phyloP scores from a whole-genome alignment of 2,113 vertebrate genomes.

The Arothron firmamentum region DNA sequence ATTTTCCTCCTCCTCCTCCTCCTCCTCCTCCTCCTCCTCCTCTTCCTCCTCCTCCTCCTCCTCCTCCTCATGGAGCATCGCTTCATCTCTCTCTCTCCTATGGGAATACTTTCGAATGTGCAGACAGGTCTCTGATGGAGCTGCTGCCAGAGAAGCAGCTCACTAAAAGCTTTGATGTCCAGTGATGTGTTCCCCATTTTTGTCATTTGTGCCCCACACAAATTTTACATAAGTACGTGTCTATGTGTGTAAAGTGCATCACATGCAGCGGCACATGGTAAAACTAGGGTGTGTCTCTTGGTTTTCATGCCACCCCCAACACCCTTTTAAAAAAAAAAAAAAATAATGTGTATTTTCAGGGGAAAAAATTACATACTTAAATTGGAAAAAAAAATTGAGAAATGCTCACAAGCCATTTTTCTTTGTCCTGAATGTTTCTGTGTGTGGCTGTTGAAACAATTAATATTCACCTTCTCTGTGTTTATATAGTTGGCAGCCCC shows the following conservation, averaged over 20 bases:
- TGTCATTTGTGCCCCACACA: constrained; percentile 26
- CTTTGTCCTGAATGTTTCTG: constrained; percentile 14
- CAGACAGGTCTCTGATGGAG: constrained; percentile 58
- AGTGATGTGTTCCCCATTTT: constrained; percentile 39
- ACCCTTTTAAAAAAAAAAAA: too few species aligned
- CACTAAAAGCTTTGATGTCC: constrained; percentile 60
- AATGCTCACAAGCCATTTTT: not conserved
- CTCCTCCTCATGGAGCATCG: constrained; percentile 40
- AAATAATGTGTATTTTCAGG: not conserved
- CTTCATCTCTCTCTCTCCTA: constrained; percentile 55
- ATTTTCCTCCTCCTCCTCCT: constrained; percentile 36
- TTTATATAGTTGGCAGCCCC: constrained; percentile 39
- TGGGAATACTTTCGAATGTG: constrained; percentile 61
- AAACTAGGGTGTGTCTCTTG: constrained; percentile 34
- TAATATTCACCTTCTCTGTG: constrained; percentile 31
- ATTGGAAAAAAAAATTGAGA: not conserved
- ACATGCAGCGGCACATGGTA: not conserved
- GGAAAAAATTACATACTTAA: not conserved
- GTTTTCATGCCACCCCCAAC: not conserved
- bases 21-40: constrained; percentile 26
- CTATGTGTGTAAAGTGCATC: constrained; percentile 1
- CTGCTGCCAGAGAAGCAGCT: constrained; percentile 45
- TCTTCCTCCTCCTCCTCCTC: constrained; percentile 22
- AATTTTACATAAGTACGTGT: constrained; percentile 10
- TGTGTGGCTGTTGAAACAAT: constrained; percentile 18